phyloP scores from a whole-genome alignment of 64 coral and sea anemone species.

The Stylophora pistillata region DNA sequence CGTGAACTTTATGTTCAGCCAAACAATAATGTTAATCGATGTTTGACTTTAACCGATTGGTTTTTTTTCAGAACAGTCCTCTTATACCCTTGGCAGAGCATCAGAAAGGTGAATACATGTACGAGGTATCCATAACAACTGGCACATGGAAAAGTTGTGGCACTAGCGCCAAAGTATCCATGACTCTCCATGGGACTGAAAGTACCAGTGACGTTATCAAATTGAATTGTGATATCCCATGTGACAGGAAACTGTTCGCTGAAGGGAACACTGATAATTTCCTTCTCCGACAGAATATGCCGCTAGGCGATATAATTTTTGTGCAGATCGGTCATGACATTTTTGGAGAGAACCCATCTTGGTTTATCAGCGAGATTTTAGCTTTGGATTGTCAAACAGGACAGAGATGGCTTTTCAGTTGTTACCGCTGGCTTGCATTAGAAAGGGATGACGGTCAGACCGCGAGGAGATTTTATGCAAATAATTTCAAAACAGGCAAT shows the following conservation, averaged over 20 bases:
- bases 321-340: slow-evolving; percentile 67
- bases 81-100: neutral
- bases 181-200: slow-evolving; percentile 24
- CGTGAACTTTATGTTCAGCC: too few relatives aligned
- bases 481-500: neutral
- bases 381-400: neutral
- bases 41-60: neutral
- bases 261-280: slow-evolving; percentile 64
- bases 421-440: slow-evolving; percentile 58
- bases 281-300: slow-evolving; percentile 31
- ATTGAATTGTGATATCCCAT: neutral
- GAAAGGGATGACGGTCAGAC: slow-evolving; percentile 42
- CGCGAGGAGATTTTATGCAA: neutral
- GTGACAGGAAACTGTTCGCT: slow-evolving; percentile 9
- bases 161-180: slow-evolving; percentile 56
- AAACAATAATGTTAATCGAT: neutral
- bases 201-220: slow-evolving; percentile 13
- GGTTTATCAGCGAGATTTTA: slow-evolving; percentile 44
- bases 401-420: slow-evolving; percentile 33
- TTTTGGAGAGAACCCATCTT: slow-evolving; percentile 56
- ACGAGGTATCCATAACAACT: slow-evolving; percentile 40
- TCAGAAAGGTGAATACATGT: neutral
- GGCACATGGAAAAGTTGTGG: slow-evolving; percentile 27
- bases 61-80: neutral
- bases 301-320: slow-evolving; percentile 15